Percentiles rank a stretch among this genome's conserved stretches.
Evolutionary conservation across 2,888 invertebrate genomes (phyloP).

Genomic region (Nephrocerus scutellatus): DNA sequence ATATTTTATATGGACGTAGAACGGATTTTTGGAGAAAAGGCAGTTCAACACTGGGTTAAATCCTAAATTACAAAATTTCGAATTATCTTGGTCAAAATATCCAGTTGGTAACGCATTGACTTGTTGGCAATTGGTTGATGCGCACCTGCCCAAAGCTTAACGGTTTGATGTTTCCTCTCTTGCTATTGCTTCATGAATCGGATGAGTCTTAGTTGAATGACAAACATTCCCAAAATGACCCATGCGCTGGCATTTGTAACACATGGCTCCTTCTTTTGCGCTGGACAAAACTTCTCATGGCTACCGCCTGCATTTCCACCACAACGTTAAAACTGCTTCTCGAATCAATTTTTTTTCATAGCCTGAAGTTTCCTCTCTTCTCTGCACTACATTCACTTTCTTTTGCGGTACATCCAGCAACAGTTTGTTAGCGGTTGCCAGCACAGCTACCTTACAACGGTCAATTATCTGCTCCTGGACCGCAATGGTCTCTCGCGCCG

Average conservation of each 20-base stretch:
- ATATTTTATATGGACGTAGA: too few relatives aligned
- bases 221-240: constrained; percentile 10
- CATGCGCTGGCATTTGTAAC: constrained; percentile 5
- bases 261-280: constrained; percentile 6
- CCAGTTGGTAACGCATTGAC: constrained; percentile 1
- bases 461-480: constrained; percentile 15
- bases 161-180: constrained; percentile 1
- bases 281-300: constrained; percentile 10
- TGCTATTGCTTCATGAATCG: too few relatives aligned
- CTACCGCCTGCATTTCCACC: constrained; percentile 2
- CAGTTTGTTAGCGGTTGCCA: constrained; percentile 10
- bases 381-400: constrained; percentile 5
- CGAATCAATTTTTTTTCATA: constrained; percentile 5
- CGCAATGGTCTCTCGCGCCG: too few relatives aligned
- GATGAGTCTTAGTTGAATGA: not conserved
- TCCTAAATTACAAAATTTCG: constrained; percentile 12
- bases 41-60: too few relatives aligned
- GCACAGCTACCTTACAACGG: constrained; percentile 10
- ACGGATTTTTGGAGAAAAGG: too few relatives aligned
- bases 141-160: not conserved
- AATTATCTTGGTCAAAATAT: constrained; percentile 9
- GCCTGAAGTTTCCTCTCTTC: constrained; percentile 1
- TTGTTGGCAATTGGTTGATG: constrained; percentile 1
- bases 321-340: constrained; percentile 5
- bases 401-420: constrained; percentile 10